Evolutionary conservation across 2,888 invertebrate genomes (phyloP).

Genomic region (Herminia tarsipennalis): DNA sequence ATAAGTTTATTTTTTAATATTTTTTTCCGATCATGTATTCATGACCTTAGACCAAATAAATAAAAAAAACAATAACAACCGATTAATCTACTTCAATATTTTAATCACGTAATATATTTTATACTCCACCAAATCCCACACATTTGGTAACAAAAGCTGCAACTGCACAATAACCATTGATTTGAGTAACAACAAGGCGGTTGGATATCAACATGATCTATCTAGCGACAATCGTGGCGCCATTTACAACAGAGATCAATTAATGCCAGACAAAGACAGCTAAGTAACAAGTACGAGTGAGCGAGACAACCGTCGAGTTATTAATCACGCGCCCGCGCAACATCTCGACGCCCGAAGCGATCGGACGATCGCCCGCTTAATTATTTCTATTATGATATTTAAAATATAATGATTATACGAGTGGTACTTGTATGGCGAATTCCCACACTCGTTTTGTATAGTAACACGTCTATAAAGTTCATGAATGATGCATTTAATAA

Average conservation of each 20-base stretch:
- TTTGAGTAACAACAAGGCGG: slow-evolving; percentile 68
- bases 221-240: slow-evolving; percentile 78
- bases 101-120: slow-evolving; percentile 3
- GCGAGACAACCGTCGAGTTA: slow-evolving; percentile 66
- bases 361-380: slow-evolving; percentile 77
- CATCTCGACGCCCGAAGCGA: slow-evolving; percentile 75
- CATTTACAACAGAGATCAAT: slow-evolving; percentile 79
- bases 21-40: too few species aligned
- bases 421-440: slow-evolving; percentile 68
- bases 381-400: slow-evolving; percentile 85
- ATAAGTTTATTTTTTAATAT: too few species aligned
- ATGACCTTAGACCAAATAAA: too few species aligned
- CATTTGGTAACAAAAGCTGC: slow-evolving; percentile 15
- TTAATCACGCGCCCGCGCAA: slow-evolving; percentile 82
- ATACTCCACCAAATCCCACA: slow-evolving; percentile 22
- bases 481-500: slow-evolving; percentile 39
- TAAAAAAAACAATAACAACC: not conserved
- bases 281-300: slow-evolving; percentile 41
- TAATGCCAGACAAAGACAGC: slow-evolving; percentile 68
- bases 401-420: slow-evolving; percentile 76
- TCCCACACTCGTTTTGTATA: slow-evolving; percentile 68
- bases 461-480: slow-evolving; percentile 55
- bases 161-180: slow-evolving; percentile 60
- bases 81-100: not conserved
- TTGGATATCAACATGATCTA: slow-evolving; percentile 72